Evolutionary conservation across 2,113 vertebrate species (phyloP).

Genomic region (Cololabis saira): DNA sequence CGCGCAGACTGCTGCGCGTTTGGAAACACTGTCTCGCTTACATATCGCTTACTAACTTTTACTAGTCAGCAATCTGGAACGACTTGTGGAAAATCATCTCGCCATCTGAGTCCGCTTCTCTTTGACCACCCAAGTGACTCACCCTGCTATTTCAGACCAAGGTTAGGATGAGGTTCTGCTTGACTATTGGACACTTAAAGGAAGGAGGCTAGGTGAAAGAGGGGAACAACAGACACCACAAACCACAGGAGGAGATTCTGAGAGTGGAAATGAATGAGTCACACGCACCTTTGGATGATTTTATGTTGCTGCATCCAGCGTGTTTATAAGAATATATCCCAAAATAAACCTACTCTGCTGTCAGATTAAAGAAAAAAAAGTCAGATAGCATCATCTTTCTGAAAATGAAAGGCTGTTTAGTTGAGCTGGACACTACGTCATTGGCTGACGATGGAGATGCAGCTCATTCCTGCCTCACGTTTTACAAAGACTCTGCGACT

Average conservation of each 20-base stretch:
- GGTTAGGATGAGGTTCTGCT: slow-evolving; percentile 22
- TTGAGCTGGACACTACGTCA: not conserved
- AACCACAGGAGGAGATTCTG: slow-evolving; percentile 41
- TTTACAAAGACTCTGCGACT: not conserved
- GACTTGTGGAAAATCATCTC: slow-evolving; percentile 59
- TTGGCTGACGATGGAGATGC: not conserved
- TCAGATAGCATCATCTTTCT: too few species aligned
- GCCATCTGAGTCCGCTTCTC: slow-evolving; percentile 35
- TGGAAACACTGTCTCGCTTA: slow-evolving; percentile 21
- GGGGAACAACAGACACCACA: slow-evolving; percentile 58
- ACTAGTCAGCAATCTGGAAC: slow-evolving; percentile 53
- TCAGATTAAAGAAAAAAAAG: too few species aligned
- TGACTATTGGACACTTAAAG: slow-evolving; percentile 38
- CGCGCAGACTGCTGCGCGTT: slow-evolving; percentile 4
- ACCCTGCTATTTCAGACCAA: slow-evolving; percentile 60
- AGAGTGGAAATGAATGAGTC: slow-evolving; percentile 42
- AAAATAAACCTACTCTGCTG: not conserved
- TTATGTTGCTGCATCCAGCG: not conserved
- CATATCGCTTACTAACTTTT: slow-evolving; percentile 54
- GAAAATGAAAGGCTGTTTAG: too few species aligned
- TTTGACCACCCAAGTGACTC: slow-evolving; percentile 70
- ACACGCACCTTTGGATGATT: slow-evolving; percentile 2
- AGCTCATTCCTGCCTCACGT: slow-evolving; percentile 2
- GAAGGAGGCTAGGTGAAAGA: slow-evolving; percentile 42
- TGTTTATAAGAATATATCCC: not conserved